A percentile compares a stretch with the other conserved stretches of the same genome.
Conservation (phyloP, 1,140 invertebrate genomes). For the Ceratosolen solmsi region DNA sequence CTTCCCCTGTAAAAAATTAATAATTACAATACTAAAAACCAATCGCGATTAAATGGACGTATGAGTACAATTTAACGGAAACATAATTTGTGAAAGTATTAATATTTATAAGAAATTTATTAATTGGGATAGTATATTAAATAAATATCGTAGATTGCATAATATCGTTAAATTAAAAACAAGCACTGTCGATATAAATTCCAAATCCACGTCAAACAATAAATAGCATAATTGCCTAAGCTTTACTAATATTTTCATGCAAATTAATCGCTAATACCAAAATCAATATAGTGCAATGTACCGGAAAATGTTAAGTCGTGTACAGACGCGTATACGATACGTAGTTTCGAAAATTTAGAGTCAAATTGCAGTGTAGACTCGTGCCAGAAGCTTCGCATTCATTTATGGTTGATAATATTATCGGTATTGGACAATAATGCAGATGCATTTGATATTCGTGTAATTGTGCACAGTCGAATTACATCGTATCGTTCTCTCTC, state of each 20-base stretch:
- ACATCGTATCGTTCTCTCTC: background rate
- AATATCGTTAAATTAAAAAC: background rate
- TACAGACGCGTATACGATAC: background rate
- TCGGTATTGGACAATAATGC: conserved; percentile 42
- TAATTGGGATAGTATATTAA: too few species aligned
- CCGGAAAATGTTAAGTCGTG: background rate
- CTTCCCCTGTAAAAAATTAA: too few species aligned
- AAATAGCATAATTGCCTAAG: background rate
- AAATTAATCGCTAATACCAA: conserved; percentile 47
- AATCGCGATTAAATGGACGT: too few species aligned
- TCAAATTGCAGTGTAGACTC: background rate
- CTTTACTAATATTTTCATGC: conserved; percentile 25
- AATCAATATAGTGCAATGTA: conserved; percentile 45
- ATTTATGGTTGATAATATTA: conserved; percentile 27
- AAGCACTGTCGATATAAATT: conserved; percentile 15
- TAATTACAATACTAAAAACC: too few species aligned
- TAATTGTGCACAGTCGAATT: conserved; percentile 30
- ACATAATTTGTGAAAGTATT: too few species aligned
- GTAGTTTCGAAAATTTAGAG: background rate
- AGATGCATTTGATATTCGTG: conserved; percentile 32
- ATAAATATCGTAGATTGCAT: too few species aligned
- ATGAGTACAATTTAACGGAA: too few species aligned
- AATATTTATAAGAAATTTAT: too few species aligned
- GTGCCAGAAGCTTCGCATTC: background rate
- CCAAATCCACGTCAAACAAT: background rate